Conservation (phyloP, 2,113 vertebrate genomes). For the Mystacornis crossleyi region DNA sequence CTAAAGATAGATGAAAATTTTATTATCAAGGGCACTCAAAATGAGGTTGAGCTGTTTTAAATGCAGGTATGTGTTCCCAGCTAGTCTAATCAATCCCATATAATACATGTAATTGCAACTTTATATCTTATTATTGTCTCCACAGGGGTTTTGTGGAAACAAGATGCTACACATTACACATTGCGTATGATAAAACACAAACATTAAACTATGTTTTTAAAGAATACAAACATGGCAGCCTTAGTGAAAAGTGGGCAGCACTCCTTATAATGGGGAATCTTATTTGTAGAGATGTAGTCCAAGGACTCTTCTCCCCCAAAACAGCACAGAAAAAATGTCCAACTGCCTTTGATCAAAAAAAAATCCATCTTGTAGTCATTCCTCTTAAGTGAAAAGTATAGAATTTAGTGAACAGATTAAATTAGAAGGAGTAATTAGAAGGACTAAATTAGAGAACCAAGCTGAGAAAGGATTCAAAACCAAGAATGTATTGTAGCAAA, state of each 20-base stretch:
- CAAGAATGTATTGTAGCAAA: not conserved
- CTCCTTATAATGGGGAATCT: not conserved
- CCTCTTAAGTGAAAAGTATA: not conserved
- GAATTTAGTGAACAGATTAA: not conserved
- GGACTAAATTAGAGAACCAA: not conserved
- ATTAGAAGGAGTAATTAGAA: not conserved
- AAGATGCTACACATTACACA: slow-evolving; percentile 37
- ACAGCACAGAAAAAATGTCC: not conserved
- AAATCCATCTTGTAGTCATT: not conserved
- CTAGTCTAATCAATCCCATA: slow-evolving; percentile 54
- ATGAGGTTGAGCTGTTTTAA: slow-evolving; percentile 59
- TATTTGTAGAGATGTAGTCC: not conserved
- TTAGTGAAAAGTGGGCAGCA: not conserved
- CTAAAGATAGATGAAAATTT: not conserved
- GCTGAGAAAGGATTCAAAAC: not conserved
- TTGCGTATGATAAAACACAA: not conserved
- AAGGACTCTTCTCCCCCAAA: not conserved
- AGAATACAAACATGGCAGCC: slow-evolving; percentile 42
- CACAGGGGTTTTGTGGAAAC: slow-evolving; percentile 59
- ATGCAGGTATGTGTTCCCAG: slow-evolving; percentile 58
- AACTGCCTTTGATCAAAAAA: not conserved
- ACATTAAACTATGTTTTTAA: slow-evolving; percentile 54
- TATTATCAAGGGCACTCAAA: slow-evolving; percentile 24
- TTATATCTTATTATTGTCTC: slow-evolving; percentile 58
- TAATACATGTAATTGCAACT: slow-evolving; percentile 63